phyloP scores from a whole-genome alignment of 2,797 vertebrate genomes.

The Brachyrhaphis roseni region DNA sequence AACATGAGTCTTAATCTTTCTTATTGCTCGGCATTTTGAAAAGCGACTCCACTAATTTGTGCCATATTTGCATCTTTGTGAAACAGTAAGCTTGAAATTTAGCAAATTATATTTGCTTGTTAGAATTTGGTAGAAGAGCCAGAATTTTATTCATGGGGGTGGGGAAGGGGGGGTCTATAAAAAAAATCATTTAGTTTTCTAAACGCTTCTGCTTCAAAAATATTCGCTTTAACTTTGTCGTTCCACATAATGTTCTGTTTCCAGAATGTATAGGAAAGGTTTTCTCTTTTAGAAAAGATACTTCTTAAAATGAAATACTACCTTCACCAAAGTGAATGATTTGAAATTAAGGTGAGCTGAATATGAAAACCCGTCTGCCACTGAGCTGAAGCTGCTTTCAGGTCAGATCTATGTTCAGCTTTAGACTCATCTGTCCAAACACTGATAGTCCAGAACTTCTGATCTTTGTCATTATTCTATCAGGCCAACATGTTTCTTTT shows the following conservation, averaged over 20 bases:
- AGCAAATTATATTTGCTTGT: too few species aligned
- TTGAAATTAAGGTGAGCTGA: too few species aligned
- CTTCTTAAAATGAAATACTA: too few species aligned
- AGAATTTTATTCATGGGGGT: too few species aligned
- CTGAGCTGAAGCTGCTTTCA: too few species aligned
- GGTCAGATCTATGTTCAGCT: too few species aligned
- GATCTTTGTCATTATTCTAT: neutral
- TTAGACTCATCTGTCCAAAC: neutral
- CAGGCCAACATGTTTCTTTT: neutral
- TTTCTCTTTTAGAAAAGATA: neutral
- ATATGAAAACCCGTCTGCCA: too few species aligned
- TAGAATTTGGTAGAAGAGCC: too few species aligned
- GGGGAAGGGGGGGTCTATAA: too few species aligned
- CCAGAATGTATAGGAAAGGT: neutral
- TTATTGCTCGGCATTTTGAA: neutral
- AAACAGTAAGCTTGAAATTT: neutral
- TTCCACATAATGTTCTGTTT: neutral
- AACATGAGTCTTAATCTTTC: neutral
- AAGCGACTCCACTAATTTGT: neutral
- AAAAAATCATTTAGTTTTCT: neutral
- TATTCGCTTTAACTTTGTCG: neutral
- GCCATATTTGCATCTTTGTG: neutral
- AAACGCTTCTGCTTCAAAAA: neutral
- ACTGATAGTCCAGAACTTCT: neutral
- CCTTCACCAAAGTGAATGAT: too few species aligned